Conservation (phyloP, 2,888 invertebrate genomes). For the Geophilus truncorum region DNA sequence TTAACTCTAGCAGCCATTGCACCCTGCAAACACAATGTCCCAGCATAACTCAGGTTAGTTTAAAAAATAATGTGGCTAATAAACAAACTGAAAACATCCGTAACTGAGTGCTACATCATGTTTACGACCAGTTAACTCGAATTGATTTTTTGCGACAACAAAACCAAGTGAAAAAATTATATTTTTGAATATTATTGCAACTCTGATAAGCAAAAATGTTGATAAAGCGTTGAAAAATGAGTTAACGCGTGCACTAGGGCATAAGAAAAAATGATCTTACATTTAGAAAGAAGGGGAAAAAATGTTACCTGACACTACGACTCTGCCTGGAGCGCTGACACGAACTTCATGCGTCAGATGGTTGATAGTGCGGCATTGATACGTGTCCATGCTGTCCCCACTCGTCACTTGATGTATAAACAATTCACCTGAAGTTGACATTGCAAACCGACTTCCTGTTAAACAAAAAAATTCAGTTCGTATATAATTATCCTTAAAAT, state of each 20-base stretch:
- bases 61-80: not conserved
- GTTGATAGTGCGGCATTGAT: conserved; percentile 28
- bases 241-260: not conserved
- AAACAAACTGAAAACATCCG: not conserved
- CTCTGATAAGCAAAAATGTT: not conserved
- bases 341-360: conserved; percentile 31
- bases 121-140: not conserved
- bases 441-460: conserved; percentile 16
- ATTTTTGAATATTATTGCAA: not conserved
- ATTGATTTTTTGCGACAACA: not conserved
- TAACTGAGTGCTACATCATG: not conserved
- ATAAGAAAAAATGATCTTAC: not conserved
- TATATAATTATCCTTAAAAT: no score
- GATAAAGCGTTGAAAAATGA: no score
- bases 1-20: not conserved
- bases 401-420: not conserved
- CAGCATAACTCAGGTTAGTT: not conserved
- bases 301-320: conserved; percentile 28
- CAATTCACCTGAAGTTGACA: conserved; percentile 19
- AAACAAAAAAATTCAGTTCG: no score
- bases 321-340: not conserved
- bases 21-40: not conserved
- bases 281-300: not conserved
- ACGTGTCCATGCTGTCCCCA: conserved; percentile 28
- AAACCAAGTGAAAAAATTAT: no score